Evolutionary conservation across 2,797 vertebrate species (phyloP).

Genomic region (Poecile montanus): DNA sequence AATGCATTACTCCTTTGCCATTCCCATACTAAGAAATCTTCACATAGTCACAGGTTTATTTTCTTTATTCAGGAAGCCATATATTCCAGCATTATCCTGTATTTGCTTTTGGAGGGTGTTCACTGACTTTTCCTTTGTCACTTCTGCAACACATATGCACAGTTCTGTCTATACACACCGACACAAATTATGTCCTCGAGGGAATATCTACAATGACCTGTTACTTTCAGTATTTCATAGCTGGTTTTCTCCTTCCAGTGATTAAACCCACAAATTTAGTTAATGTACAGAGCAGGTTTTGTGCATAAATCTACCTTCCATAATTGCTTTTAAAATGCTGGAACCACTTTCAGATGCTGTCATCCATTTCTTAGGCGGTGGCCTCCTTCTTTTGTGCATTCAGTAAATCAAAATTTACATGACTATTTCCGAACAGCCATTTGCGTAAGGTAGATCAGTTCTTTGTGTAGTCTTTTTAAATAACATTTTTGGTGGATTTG

Average conservation of each 20-base stretch:
- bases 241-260: conserved; percentile 61
- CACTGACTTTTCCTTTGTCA: conserved; percentile 31
- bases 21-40: conserved; percentile 39
- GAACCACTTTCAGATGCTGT: conserved; percentile 56
- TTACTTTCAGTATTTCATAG: conserved; percentile 35
- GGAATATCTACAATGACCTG: conserved; percentile 34
- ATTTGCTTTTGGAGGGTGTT: conserved; percentile 58
- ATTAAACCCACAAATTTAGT: conserved; percentile 72
- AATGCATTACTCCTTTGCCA: conserved; percentile 49
- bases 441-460: conserved; percentile 13
- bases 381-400: conserved; percentile 45
- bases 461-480: conserved; percentile 59
- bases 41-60: conserved; percentile 34
- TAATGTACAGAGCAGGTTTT: conserved; percentile 70
- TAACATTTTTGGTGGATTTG: conserved; percentile 19
- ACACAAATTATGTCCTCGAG: not conserved
- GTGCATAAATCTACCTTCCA: conserved; percentile 57
- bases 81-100: not conserved
- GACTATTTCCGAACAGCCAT: conserved; percentile 6
- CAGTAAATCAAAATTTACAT: conserved; percentile 62
- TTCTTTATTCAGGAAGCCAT: conserved; percentile 42
- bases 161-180: not conserved
- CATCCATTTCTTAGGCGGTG: conserved; percentile 63
- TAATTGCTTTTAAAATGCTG: conserved; percentile 74
- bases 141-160: not conserved